Evolutionary conservation across 2,797 vertebrate species (phyloP).

Genomic region (Aratinga solstitialis): DNA sequence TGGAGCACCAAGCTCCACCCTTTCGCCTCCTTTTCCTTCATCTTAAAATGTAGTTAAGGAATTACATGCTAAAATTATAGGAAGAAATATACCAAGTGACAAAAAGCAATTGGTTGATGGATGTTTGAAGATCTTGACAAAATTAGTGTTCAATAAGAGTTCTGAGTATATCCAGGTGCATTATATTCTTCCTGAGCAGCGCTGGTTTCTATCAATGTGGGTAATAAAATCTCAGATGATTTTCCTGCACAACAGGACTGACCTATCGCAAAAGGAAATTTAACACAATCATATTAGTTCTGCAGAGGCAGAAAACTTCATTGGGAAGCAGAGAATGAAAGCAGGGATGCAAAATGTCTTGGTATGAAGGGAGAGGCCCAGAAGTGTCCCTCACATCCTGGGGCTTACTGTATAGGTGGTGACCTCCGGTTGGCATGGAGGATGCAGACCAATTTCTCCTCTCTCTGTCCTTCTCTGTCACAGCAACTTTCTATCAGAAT

Average conservation of each 20-base stretch:
- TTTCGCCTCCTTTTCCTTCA: neutral
- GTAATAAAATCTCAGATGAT: neutral
- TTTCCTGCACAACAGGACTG: neutral
- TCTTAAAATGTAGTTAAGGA: neutral
- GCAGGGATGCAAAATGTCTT: neutral
- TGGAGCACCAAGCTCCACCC: neutral
- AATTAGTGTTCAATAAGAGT: neutral
- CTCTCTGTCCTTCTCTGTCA: neutral
- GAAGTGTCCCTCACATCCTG: accelerated
- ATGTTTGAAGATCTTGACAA: neutral
- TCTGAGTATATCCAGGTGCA: neutral
- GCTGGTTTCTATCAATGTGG: neutral
- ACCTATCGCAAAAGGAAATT: neutral
- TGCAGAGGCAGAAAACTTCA: neutral
- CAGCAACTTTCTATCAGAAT: neutral
- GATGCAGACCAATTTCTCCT: accelerated
- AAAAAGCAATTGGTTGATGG: neutral
- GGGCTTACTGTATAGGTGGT: neutral
- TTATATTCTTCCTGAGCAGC: neutral
- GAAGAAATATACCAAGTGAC: neutral
- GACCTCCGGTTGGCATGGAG: accelerated
- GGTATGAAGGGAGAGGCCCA: neutral
- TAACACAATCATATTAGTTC: neutral
- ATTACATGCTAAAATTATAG: neutral
- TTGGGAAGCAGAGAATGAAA: neutral